Base-by-base conservation (phyloP, 2,797 vertebrate species). In the Enteromius anoplus region DNA sequence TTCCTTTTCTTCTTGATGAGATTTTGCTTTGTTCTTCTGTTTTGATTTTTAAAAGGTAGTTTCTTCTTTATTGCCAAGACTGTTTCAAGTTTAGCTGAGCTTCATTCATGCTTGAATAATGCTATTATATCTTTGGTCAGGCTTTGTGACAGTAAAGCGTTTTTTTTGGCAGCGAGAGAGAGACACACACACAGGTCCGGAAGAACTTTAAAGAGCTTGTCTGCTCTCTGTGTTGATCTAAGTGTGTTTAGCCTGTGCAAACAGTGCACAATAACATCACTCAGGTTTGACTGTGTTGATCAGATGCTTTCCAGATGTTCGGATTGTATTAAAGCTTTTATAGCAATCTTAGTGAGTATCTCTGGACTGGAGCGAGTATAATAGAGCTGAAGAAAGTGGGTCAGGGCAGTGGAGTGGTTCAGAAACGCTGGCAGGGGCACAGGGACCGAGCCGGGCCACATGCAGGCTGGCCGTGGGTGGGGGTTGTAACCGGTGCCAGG, bases 331-430 rank as follows among this genome's bases (percentile, higher is more conserved):
- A 29, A 82, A 72, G 68, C 69, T 47, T 75, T 21, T 37, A 60
- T 76, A 66, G 71, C 29, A 64, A 19, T 76, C 64, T 68, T 64
- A 10, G 70, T 40, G 45, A 40, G 47, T 55, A 80, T 42, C 9
- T 5, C 65, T 58, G 45, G n/a, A 64, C 34, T 49, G 60, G 26
- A 58, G 40, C 8, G 42, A 64, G 53, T 29, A 34, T 8, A 42
- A 77, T 8, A 49, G 64, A 49, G 69, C 51, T 55, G 53, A 77
- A 55, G 45, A 80, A 69, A 84, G 55, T 80, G 81, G 84, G 72
- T 75, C 75, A 79, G 80, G 62, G 72, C 34, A 71, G 7, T 71
- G 45, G 53, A 78, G 84, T 47, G 69, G 69, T 75, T 64, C 37
- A 73, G 55, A 71, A 85, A 37, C 4, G 3, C 70, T 69, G 76